Percentiles rank a stretch among this genome's conserved stretches.
phyloP scores from a whole-genome alignment of 1,140 invertebrate genomes.

The Scaptomyza hsui region DNA sequence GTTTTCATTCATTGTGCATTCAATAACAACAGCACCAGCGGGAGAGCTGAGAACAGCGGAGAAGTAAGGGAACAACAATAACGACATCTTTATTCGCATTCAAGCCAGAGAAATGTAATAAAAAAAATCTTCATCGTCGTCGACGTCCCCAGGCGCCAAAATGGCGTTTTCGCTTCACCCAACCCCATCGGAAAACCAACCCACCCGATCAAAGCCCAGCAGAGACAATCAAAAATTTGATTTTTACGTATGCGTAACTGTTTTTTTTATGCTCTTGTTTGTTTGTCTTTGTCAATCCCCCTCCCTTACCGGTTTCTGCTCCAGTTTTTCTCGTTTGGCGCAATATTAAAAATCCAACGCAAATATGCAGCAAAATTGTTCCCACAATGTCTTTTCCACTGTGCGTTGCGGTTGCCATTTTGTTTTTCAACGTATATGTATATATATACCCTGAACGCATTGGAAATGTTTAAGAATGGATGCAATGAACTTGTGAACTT shows the following conservation, averaged over 20 bases:
- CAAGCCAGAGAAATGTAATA: slow-evolving; percentile 66
- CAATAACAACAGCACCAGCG: slow-evolving; percentile 46
- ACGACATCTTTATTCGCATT: slow-evolving; percentile 57
- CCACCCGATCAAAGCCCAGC: neutral
- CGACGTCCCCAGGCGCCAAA: slow-evolving; percentile 26
- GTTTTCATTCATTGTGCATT: neutral
- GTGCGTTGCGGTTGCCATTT: slow-evolving; percentile 25
- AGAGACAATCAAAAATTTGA: slow-evolving; percentile 75
- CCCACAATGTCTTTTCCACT: slow-evolving; percentile 39
- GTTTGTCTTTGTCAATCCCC: slow-evolving; percentile 13
- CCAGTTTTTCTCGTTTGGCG: slow-evolving; percentile 46
- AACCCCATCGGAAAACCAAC: neutral
- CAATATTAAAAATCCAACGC: slow-evolving; percentile 79
- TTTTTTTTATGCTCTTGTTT: slow-evolving; percentile 38
- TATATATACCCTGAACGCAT: slow-evolving; percentile 1
- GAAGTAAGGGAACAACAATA: slow-evolving; percentile 13
- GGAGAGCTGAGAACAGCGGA: slow-evolving; percentile 1
- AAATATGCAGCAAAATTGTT: slow-evolving; percentile 73
- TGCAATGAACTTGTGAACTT: neutral
- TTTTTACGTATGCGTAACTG: slow-evolving; percentile 77
- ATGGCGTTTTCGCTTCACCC: slow-evolving; percentile 18
- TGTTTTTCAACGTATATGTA: slow-evolving; percentile 25
- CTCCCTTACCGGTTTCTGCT: neutral
- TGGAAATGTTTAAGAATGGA: neutral
- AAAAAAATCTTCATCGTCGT: slow-evolving; percentile 34